Evolutionary conservation across 2,888 invertebrate genomes (phyloP), one percentile per base, ranked within the genome.

Genomic region (Melikaiella ostensackeni): DNA sequence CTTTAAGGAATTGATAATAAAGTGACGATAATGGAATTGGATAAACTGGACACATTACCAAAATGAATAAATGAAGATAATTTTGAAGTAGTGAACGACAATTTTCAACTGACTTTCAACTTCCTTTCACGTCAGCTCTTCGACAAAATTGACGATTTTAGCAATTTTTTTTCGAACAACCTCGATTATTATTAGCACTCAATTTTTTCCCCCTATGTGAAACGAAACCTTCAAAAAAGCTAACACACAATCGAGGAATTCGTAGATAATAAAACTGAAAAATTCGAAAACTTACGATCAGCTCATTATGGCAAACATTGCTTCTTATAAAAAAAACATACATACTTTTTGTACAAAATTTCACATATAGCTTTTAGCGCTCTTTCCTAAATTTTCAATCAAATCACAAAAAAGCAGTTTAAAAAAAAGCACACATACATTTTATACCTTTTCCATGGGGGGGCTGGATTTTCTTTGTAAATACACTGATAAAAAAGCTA

Each of bases 371-470:
- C 50, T 21, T 55, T 55, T 55, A 0, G n/a, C 16, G n/a, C 19
- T n/a, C n/a, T n/a, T 50, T 16, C 1, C 8, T 4, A 8, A n/a
- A 50, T 42, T 42, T 4, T 2, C 7, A n/a, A 50, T 8, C 0
- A 55, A 55, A 24, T 21, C 33, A 13, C 30, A 19, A 27, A 24
- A 30, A 30, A 30, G 30, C 30, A 30, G 30, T 64, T 55, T 75
- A 33, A 35, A 75, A 66, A 75, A 73, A 74, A 77, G 78, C 75
- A 78, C 80, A 81, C 79, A 86, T 80, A 83, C 90, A 92, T 93
- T 93, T 93, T 93, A 93, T 93, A 93, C 93, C 93, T 93, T 93
- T 93, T 92, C 93, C 93, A 92, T 91, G 89, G 87, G 9, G 85
- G 83, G 77, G 85, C 84, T 30, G 4, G 84, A 83, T 78, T 81